Evolutionary conservation across 2,797 vertebrate genomes (phyloP).

Genomic region (Falco novaeseelandiae): DNA sequence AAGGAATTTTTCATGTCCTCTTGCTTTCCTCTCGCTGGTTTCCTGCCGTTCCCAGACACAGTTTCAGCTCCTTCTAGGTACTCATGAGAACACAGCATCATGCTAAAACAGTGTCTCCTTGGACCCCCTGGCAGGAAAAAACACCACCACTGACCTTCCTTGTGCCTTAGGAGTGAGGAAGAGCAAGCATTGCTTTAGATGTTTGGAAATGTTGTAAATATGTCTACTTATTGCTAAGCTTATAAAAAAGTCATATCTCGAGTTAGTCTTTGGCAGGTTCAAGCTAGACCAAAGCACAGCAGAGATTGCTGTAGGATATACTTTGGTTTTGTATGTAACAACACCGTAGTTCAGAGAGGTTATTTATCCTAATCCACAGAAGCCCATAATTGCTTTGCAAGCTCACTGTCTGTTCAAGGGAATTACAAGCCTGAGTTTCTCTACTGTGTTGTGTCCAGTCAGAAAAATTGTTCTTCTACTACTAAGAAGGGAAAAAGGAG

Average conservation of each 20-base stretch:
- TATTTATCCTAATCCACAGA: conserved; percentile 54
- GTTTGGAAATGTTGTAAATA: background rate
- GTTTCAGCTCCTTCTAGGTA: background rate
- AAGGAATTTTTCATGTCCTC: background rate
- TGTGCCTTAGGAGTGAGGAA: background rate
- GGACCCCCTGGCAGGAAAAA: background rate
- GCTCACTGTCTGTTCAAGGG: background rate
- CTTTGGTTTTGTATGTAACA: conserved; percentile 18
- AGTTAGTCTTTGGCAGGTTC: background rate
- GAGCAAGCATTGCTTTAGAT: background rate
- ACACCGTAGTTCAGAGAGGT: background rate
- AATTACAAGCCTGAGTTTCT: conserved; percentile 40
- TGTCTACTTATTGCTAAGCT: background rate
- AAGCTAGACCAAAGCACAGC: conserved; percentile 23
- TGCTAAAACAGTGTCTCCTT: background rate
- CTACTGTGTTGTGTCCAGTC: background rate
- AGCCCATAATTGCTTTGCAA: conserved; percentile 47
- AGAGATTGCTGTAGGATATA: conserved; percentile 34
- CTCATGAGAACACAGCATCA: background rate
- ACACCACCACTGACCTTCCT: background rate
- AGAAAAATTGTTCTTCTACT: conserved; percentile 2
- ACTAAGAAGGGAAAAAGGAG: background rate
- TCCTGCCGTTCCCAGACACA: background rate
- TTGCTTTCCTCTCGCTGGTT: background rate
- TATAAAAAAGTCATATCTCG: background rate